Conservation (phyloP, 2,888 invertebrate genomes). For the Neoascia interrupta region DNA sequence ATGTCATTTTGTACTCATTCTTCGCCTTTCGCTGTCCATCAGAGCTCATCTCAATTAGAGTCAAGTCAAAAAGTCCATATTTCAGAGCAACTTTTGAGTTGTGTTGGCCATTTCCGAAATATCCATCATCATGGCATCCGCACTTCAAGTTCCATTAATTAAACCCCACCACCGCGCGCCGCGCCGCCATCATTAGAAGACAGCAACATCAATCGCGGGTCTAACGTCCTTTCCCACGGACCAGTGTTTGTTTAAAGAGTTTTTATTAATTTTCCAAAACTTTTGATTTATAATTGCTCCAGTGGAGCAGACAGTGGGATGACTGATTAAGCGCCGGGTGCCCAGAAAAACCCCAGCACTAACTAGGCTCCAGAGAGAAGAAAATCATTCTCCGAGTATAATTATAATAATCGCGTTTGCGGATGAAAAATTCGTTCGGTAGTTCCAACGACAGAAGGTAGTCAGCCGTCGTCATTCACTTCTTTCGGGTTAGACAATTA, state of each 20-base stretch:
- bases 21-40: slow-evolving; percentile 5
- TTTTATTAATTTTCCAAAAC: slow-evolving; percentile 31
- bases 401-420: slow-evolving; percentile 39
- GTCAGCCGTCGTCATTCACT: slow-evolving; percentile 30
- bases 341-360: slow-evolving; percentile 5
- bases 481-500: slow-evolving; percentile 55
- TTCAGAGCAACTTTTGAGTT: slow-evolving; percentile 23
- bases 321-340: slow-evolving; percentile 48
- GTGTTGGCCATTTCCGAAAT: slow-evolving; percentile 55
- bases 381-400: slow-evolving; percentile 34
- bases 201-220: slow-evolving; percentile 56
- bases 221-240: slow-evolving; percentile 58
- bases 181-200: slow-evolving; percentile 37
- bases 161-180: slow-evolving; percentile 30
- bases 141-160: slow-evolving; percentile 60
- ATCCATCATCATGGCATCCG: slow-evolving; percentile 61
- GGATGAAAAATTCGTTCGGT: slow-evolving; percentile 62
- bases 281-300: slow-evolving; percentile 60
- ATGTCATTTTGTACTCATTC: not conserved
- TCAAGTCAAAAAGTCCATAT: no score
- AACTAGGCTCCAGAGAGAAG: slow-evolving; percentile 3
- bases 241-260: slow-evolving; percentile 26
- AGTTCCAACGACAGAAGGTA: slow-evolving; percentile 57
- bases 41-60: not conserved
- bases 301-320: slow-evolving; percentile 35